A percentile compares a stretch with the other conserved stretches of the same genome.
Evolutionary conservation across 2,113 vertebrate species (phyloP).

Genomic region (Panthera uncia): DNA sequence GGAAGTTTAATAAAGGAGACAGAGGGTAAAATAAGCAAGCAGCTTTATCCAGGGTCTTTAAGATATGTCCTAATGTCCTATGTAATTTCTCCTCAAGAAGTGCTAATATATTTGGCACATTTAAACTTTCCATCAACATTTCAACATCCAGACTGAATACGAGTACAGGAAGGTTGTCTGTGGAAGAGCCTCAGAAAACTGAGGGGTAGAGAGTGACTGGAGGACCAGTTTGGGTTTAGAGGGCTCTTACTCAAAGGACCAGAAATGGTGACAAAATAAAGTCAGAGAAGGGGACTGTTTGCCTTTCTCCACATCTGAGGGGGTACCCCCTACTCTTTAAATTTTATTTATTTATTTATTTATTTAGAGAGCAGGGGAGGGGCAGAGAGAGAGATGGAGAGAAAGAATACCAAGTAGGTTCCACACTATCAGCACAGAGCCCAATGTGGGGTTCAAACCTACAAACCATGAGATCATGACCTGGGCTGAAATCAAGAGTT

Average conservation of each 20-base stretch:
- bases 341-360: too few relatives aligned
- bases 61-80: neutral
- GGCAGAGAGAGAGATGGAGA: too few relatives aligned
- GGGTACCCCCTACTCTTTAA: neutral
- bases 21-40: neutral
- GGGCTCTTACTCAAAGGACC: neutral
- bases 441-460: too few relatives aligned
- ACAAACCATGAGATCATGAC: too few relatives aligned
- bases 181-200: conserved; percentile 13
- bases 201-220: neutral
- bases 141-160: conserved; percentile 4
- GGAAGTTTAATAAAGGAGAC: neutral
- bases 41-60: neutral
- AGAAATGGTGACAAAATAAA: neutral
- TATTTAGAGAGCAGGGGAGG: too few relatives aligned
- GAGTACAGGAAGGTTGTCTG: neutral
- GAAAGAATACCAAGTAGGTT: too few relatives aligned
- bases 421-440: too few relatives aligned
- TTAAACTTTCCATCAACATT: conserved; percentile 18
- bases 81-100: neutral
- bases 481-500: too few relatives aligned
- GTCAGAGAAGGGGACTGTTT: neutral
- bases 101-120: neutral
- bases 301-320: neutral
- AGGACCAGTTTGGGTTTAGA: neutral